A percentile compares a stretch with the other conserved stretches of the same genome.
Conservation (phyloP, 1,140 invertebrate genomes). For the Drosophila mayri region DNA sequence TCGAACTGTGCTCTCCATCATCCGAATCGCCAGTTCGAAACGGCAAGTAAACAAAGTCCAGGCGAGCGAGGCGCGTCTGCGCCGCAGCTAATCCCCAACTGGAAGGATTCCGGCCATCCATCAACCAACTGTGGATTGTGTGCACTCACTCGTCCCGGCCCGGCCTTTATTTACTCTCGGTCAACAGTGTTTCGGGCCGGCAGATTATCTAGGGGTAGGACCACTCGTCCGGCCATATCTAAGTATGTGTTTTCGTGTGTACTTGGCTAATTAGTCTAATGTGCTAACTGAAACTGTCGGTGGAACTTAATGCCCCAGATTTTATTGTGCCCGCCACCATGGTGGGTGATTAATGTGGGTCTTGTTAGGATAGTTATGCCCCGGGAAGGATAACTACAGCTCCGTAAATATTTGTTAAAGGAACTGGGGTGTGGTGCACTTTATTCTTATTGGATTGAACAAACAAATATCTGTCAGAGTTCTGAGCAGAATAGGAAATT, state of each 20-base stretch:
- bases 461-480: background rate
- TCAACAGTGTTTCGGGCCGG: slow-evolving; percentile 54
- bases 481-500: background rate
- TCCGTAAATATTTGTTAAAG: slow-evolving; percentile 22
- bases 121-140: slow-evolving; percentile 79
- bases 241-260: slow-evolving; percentile 35
- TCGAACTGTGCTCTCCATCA: slow-evolving; percentile 38
- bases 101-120: slow-evolving; percentile 35
- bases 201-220: slow-evolving; percentile 45
- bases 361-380: slow-evolving; percentile 45
- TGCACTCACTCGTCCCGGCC: slow-evolving; percentile 14
- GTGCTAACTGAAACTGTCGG: slow-evolving; percentile 46
- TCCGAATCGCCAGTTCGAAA: slow-evolving; percentile 48
- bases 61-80: slow-evolving; percentile 45
- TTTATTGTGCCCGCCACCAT: slow-evolving; percentile 25
- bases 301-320: slow-evolving; percentile 34
- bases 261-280: slow-evolving; percentile 70
- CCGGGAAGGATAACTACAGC: background rate
- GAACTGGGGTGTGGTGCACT: background rate
- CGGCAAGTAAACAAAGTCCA: slow-evolving; percentile 78
- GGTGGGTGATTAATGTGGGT: slow-evolving; percentile 40
- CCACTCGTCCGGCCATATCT: slow-evolving; percentile 29
- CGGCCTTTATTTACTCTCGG: slow-evolving; percentile 57
- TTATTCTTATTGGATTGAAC: background rate
- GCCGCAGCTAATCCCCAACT: slow-evolving; percentile 23